Evolutionary conservation across 2,888 invertebrate genomes (phyloP), one percentile per base, ranked within the genome.

Genomic region (Drosophila kambysellisi): DNA sequence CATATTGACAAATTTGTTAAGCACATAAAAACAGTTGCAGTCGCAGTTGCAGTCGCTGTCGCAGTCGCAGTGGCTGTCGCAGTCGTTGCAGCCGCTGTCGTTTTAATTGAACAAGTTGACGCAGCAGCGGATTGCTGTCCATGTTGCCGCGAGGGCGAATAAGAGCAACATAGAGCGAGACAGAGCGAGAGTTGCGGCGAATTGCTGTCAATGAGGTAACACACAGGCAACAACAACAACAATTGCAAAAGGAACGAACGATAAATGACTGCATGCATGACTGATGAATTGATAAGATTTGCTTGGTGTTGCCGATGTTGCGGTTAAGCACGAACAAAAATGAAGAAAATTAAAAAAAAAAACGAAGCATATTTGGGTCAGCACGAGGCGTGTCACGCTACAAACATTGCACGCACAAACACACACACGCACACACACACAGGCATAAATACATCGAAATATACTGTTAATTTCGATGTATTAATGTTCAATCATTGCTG

Each of bases 201-300:
- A 76, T 76, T 76, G 68, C 64, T 56, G 76, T 53, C 72, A 62
- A 72, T 79, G 79, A 69, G 79, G 79, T 79, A 79, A 79, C 75
- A 79, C 70, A 67, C 46, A 46, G 66, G 68, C 79, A 79, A 75
- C 69, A 75, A 56, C 69, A 76, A 50, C 63, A 70, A 58, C 61
- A 63, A 51, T 48, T 20, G 20, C 46, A 25, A 46, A 56, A 76
- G 64, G 66, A 56, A 70, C 67, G 58, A 79, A 63, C 81, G 81
- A 73, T 83, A 81, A 83, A 87, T 83, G 82, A 76, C 79, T 81
- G 83, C 82, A 84, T 87, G 82, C 84, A 87, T 87, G 87, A 87
- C 86, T 84, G 83, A 84, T 87, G 84, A 81, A 83, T 83, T 86
- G 83, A 83, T 83, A 83, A 83, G 83, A 83, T 86, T 46, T 46